These are phyloP conservation scores for Bujurquina vittata DNA, from an alignment of 2,113 vertebrate species.

Conservation along the genomic window DNA sequence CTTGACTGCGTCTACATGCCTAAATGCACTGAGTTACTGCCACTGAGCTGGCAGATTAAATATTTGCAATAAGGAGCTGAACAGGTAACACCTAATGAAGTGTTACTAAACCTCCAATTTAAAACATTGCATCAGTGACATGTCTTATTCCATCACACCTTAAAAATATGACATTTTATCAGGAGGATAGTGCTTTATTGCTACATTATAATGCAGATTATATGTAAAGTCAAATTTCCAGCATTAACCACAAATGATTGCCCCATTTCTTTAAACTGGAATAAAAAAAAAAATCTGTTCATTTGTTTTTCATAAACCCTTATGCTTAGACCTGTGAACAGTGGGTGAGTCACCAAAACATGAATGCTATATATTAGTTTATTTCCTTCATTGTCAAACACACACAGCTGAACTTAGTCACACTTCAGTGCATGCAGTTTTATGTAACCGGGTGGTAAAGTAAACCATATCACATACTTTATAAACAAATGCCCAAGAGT, in stretches of 20 bases:
- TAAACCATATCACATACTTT: background rate
- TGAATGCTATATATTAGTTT: too few species aligned
- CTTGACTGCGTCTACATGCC: background rate
- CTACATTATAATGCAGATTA: background rate
- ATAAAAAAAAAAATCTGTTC: background rate
- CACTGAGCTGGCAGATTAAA: background rate
- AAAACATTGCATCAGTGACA: background rate
- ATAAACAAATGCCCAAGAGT: slow-evolving; percentile 12
- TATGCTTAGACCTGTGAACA: background rate
- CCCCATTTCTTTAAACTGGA: background rate
- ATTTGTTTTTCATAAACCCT: background rate
- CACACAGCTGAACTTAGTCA: background rate
- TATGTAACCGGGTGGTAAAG: slow-evolving; percentile 1
- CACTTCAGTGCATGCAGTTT: background rate
- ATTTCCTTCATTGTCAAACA: background rate
- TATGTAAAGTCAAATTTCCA: background rate
- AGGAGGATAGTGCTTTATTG: background rate
- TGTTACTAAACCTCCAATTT: background rate
- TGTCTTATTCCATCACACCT: background rate
- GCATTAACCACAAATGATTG: background rate
- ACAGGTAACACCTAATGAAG: background rate
- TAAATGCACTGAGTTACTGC: background rate
- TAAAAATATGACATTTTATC: background rate
- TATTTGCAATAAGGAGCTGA: background rate
- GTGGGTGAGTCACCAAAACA: background rate